A percentile compares a stretch with the other conserved stretches of the same genome.
These are phyloP conservation scores for Epinephelus lanceolatus DNA, from an alignment of 2,113 vertebrate genomes.

Conservation along the genomic window DNA sequence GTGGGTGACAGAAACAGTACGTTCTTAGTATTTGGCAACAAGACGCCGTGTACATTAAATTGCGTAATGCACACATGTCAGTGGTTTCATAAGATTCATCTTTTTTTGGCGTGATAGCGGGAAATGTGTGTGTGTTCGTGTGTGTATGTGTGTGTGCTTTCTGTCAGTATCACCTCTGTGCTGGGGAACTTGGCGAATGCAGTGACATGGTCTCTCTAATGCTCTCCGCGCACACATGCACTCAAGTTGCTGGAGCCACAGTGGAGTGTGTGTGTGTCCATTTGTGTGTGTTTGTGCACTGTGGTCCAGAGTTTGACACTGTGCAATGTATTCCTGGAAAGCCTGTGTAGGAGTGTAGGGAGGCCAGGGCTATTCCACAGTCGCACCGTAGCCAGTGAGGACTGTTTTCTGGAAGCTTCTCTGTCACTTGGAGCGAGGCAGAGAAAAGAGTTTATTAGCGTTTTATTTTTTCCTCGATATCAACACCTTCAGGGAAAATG, in stretches of 20 bases:
- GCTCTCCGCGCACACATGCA: constrained; percentile 38
- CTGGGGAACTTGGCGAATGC: constrained; percentile 30
- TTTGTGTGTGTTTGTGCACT: constrained; percentile 34
- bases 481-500: not conserved
- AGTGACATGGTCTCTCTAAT: constrained; percentile 34
- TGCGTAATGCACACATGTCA: constrained; percentile 38
- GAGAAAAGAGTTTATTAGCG: not conserved
- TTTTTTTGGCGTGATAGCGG: not conserved
- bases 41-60: constrained; percentile 39
- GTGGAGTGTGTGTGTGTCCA: constrained; percentile 14
- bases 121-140: not conserved
- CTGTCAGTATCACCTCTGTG: constrained; percentile 52
- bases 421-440: constrained; percentile 17
- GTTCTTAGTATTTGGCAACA: constrained; percentile 41
- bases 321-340: constrained; percentile 77
- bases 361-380: constrained; percentile 41
- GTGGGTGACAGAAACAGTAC: constrained; percentile 26
- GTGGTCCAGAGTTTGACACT: constrained; percentile 46
- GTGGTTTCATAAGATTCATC: constrained; percentile 33
- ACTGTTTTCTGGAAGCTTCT: constrained; percentile 54
- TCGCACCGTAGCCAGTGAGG: constrained; percentile 21
- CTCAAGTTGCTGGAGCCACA: constrained; percentile 27
- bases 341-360: constrained; percentile 43
- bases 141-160: constrained; percentile 18
- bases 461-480: constrained; percentile 10